These are phyloP conservation scores for Bubo scandiacus DNA, from an alignment of 2,113 vertebrate species.

Conservation along the genomic window DNA sequence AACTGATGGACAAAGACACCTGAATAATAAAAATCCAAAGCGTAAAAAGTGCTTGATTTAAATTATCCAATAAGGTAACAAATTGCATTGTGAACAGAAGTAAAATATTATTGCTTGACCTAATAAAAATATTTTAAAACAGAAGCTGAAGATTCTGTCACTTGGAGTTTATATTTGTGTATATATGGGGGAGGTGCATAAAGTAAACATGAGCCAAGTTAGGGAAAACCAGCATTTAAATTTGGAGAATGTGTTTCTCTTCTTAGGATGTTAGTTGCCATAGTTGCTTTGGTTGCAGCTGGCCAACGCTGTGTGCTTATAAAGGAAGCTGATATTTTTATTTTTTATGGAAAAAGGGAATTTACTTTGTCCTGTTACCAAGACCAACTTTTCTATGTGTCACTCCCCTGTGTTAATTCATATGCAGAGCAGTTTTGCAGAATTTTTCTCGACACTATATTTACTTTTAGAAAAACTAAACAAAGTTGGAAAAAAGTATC, in stretches of 20 bases:
- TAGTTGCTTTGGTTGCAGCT: neutral
- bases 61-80: neutral
- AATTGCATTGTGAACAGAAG: neutral
- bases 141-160: neutral
- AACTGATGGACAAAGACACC: neutral
- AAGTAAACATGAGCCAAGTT: neutral
- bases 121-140: neutral
- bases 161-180: neutral
- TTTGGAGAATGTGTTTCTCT: neutral
- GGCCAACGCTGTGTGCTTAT: neutral
- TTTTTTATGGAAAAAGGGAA: neutral
- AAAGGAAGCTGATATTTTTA: neutral
- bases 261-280: neutral
- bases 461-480: neutral
- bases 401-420: neutral
- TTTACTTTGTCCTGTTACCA: neutral
- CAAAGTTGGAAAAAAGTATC: neutral
- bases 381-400: neutral
- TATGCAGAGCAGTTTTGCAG: neutral
- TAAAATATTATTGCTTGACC: neutral
- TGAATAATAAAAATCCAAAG: neutral
- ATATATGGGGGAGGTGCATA: neutral
- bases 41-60: neutral
- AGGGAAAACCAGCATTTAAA: neutral
- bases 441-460: neutral